Conservation (phyloP, 2,113 vertebrate species). For the Corvus cornix region DNA sequence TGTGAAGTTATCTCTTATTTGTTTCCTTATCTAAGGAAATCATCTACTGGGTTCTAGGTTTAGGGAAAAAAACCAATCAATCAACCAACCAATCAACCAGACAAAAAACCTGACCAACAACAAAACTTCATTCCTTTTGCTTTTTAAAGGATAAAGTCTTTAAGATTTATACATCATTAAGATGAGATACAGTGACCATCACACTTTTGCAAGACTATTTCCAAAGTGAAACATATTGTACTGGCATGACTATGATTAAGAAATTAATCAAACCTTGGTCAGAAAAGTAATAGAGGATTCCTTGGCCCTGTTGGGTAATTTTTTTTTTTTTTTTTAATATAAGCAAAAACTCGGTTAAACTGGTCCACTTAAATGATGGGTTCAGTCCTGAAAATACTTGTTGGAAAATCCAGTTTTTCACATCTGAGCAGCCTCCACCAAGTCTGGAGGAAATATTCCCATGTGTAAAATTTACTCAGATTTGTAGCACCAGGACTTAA, state of each 20-base stretch:
- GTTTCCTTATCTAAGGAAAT: slow-evolving; percentile 1
- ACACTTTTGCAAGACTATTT: not conserved
- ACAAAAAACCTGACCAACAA: not conserved
- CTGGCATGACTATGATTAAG: not conserved
- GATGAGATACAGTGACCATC: not conserved
- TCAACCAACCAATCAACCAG: not conserved
- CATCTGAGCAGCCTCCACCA: not conserved
- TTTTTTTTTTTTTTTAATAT: not conserved
- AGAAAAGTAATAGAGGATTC: not conserved
- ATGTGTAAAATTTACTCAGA: not conserved
- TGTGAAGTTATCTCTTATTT: not conserved
- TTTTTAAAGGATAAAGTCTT: not conserved
- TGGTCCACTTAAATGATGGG: not conserved
- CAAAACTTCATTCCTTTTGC: not conserved
- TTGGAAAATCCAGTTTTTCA: not conserved
- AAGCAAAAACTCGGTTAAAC: not conserved
- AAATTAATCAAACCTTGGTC: not conserved
- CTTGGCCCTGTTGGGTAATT: not conserved
- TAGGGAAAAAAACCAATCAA: not conserved
- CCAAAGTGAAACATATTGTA: not conserved
- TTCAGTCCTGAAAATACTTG: not conserved
- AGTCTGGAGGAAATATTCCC: not conserved
- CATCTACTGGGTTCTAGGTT: not conserved
- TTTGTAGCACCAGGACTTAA: not conserved
- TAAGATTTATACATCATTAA: not conserved